phyloP scores from a whole-genome alignment of 2,888 invertebrate genomes.

The Aelia acuminata region DNA sequence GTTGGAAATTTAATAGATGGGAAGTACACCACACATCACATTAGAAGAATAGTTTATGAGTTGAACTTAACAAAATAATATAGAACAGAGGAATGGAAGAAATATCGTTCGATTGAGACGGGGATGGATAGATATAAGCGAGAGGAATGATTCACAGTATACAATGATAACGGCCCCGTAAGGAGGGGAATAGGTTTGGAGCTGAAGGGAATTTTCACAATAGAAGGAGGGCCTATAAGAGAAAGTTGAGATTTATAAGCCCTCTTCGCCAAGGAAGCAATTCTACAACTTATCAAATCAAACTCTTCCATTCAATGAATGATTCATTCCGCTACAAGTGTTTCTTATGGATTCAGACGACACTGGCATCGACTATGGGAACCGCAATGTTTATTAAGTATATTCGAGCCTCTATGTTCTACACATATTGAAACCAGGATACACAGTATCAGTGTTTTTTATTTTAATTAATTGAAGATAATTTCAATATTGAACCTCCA shows the following conservation, averaged over 20 bases:
- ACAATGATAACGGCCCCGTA: neutral
- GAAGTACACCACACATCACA: too few relatives aligned
- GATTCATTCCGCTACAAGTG: slow-evolving; percentile 32
- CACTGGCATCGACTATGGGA: neutral
- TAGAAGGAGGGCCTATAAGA: slow-evolving; percentile 21
- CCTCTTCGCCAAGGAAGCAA: neutral
- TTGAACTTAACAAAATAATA: neutral
- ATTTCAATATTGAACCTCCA: too few relatives aligned
- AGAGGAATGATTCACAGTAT: slow-evolving; percentile 5
- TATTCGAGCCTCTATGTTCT: neutral
- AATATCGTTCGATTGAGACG: neutral
- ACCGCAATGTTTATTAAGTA: slow-evolving; percentile 44
- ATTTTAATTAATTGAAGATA: too few relatives aligned
- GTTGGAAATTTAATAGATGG: too few relatives aligned
- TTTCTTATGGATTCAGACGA: slow-evolving; percentile 27
- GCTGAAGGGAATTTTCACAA: neutral
- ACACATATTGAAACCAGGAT: neutral
- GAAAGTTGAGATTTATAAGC: slow-evolving; percentile 49
- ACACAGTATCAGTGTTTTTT: neutral
- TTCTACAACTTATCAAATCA: slow-evolving; percentile 29
- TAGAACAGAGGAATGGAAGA: neutral
- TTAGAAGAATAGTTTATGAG: neutral
- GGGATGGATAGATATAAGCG: neutral
- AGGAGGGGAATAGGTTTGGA: neutral
- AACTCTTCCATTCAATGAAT: slow-evolving; percentile 29